Conservation (phyloP, 2,888 invertebrate genomes). For the Lamellibrachia satsuma region DNA sequence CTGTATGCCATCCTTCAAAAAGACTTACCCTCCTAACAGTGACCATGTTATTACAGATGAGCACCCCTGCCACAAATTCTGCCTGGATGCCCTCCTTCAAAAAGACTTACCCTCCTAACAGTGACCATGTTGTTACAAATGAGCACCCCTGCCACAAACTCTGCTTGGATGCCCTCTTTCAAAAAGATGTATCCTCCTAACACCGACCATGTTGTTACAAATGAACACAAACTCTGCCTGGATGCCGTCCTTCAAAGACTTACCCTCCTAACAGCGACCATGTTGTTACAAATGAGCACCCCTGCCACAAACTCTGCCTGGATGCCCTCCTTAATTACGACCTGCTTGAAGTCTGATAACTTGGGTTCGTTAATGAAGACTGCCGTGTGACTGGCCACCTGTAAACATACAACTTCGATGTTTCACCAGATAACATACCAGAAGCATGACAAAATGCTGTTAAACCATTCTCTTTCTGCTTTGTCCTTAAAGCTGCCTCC, state of each 20-base stretch:
- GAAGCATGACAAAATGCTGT: background rate
- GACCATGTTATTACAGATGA: conserved; percentile 91
- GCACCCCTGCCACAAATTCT: conserved; percentile 89
- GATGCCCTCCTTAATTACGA: conserved; percentile 72
- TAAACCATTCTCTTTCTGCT: too few species aligned
- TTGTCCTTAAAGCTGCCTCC: too few species aligned
- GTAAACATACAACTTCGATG: background rate
- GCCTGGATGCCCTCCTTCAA: conserved; percentile 74
- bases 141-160: conserved; percentile 89
- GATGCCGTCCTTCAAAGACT: conserved; percentile 46
- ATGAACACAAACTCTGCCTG: conserved; percentile 74
- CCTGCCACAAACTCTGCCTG: conserved; percentile 89
- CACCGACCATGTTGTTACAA: conserved; percentile 90
- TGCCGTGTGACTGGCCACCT: conserved; percentile 70
- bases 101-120: conserved; percentile 76
- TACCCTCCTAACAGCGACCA: conserved; percentile 86
- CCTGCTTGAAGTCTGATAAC: conserved; percentile 87
- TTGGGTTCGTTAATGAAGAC: conserved; percentile 93
- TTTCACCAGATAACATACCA: background rate
- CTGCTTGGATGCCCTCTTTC: conserved; percentile 76
- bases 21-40: conserved; percentile 67
- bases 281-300: conserved; percentile 91
- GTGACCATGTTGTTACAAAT: conserved; percentile 94
- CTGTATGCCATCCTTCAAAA: conserved; percentile 70
- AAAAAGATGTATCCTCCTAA: background rate